These are phyloP conservation scores for Lasiurus cinereus DNA, from an alignment of 2,113 vertebrate genomes.

Conservation along the genomic window DNA sequence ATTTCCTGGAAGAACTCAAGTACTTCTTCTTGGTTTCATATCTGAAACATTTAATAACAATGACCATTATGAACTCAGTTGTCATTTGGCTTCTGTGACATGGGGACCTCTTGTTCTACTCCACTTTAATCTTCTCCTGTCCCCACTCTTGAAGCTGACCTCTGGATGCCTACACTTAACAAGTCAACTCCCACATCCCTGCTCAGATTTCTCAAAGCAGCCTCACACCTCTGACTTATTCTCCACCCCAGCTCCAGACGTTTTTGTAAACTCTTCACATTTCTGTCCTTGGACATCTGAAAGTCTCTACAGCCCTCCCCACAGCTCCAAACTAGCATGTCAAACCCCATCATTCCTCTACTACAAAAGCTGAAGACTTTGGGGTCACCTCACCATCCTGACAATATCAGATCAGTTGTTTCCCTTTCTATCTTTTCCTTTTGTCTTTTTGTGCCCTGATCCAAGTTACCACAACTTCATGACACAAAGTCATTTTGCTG, in stretches of 20 bases:
- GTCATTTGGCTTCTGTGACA: background rate
- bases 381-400: background rate
- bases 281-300: background rate
- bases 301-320: background rate
- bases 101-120: background rate
- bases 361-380: background rate
- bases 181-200: background rate
- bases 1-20: background rate
- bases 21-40: background rate
- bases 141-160: background rate
- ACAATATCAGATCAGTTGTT: background rate
- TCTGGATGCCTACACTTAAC: rapidly evolving
- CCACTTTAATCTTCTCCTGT: rapidly evolving
- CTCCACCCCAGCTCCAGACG: background rate
- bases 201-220: background rate
- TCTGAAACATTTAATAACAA: background rate
- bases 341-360: background rate
- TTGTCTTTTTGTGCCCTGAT: background rate
- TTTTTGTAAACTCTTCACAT: background rate
- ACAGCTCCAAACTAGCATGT: background rate
- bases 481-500: rapidly evolving
- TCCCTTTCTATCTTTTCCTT: background rate
- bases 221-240: background rate
- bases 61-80: background rate
- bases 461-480: background rate